A percentile compares a stretch with the other conserved stretches of the same genome.
Evolutionary conservation across 2,888 invertebrate genomes (phyloP).

Genomic region (Stenotaenia linearis): DNA sequence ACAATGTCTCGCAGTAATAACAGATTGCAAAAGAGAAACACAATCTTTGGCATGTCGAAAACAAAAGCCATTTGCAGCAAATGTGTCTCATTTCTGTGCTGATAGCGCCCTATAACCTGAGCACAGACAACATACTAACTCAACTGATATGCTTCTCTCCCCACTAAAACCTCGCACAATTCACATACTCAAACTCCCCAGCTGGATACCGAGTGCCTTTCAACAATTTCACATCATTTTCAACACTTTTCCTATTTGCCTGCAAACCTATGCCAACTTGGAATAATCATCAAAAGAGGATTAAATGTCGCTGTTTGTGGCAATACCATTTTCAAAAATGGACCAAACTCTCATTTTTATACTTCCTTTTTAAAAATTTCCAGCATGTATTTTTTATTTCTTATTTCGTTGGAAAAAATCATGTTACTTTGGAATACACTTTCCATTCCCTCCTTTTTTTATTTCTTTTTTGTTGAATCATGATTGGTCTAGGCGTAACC

Average conservation of each 20-base stretch:
- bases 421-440: background rate
- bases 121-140: background rate
- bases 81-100: constrained; percentile 1
- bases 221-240: background rate
- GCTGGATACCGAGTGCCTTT: background rate
- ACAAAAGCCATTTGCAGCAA: background rate
- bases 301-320: background rate
- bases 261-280: background rate
- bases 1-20: background rate
- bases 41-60: background rate
- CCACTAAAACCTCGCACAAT: background rate
- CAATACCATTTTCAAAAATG: background rate
- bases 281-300: background rate
- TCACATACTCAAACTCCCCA: background rate
- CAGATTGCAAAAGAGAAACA: background rate
- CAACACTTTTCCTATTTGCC: background rate
- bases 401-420: background rate
- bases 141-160: background rate
- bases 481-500: constrained; percentile 4
- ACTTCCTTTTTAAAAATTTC: background rate
- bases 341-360: too few species aligned
- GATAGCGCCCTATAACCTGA: constrained; percentile 10
- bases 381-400: background rate
- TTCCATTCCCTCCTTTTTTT: background rate
- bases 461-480: background rate